Conservation (phyloP, 2,888 invertebrate species). For the Apodemia duryi region DNA sequence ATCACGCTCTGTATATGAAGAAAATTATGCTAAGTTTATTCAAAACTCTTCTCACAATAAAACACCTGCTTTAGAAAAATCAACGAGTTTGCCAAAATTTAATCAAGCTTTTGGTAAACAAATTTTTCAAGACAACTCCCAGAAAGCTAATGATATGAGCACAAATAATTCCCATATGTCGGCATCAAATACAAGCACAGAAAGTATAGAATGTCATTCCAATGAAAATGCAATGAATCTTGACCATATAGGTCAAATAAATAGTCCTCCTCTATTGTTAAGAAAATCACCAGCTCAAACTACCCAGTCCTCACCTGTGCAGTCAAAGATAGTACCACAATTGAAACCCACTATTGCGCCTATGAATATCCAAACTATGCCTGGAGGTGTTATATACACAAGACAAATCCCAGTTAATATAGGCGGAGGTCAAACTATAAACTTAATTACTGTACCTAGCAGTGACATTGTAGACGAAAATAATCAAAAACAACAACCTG, state of each 20-base stretch:
- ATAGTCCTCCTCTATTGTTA: constrained; percentile 59
- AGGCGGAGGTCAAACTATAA: constrained; percentile 78
- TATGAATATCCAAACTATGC: constrained; percentile 81
- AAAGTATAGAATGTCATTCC: constrained; percentile 48
- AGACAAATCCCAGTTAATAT: constrained; percentile 84
- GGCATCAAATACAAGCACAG: constrained; percentile 37
- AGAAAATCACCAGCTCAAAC: constrained; percentile 53
- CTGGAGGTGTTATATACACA: constrained; percentile 85
- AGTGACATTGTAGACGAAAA: constrained; percentile 65
- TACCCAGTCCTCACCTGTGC: constrained; percentile 44
- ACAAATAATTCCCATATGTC: constrained; percentile 45
- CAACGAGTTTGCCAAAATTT: constrained; percentile 84
- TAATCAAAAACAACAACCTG: constrained; percentile 58
- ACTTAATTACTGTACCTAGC: constrained; percentile 76
- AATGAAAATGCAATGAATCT: constrained; percentile 55
- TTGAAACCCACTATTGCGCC: constrained; percentile 75
- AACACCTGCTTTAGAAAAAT: constrained; percentile 55
- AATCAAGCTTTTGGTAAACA: constrained; percentile 89
- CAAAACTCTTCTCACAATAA: constrained; percentile 56
- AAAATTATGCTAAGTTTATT: constrained; percentile 77
- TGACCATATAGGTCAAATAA: constrained; percentile 58
- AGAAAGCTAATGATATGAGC: constrained; percentile 51
- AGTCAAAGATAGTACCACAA: constrained; percentile 61
- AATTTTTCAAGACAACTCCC: constrained; percentile 75
- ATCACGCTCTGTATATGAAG: constrained; percentile 75